These are phyloP conservation scores for Zosterops hypoxanthus DNA, from an alignment of 2,113 vertebrate genomes.

Conservation along the genomic window DNA sequence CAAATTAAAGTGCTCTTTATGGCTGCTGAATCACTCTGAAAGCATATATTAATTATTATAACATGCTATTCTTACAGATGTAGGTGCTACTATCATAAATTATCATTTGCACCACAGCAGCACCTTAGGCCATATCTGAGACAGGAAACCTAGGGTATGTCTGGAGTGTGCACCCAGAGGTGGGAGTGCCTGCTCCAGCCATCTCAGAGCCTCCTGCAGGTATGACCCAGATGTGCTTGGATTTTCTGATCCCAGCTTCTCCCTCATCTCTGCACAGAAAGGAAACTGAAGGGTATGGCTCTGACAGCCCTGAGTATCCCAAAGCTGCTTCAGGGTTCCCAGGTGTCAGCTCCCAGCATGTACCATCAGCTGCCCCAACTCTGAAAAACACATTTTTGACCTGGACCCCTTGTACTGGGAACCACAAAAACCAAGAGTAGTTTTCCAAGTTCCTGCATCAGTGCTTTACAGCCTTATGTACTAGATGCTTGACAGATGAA, in stretches of 20 bases:
- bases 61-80: not conserved
- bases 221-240: not conserved
- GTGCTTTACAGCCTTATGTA: not conserved
- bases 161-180: not conserved
- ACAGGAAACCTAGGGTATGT: not conserved
- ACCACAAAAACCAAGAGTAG: not conserved
- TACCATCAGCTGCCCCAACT: not conserved
- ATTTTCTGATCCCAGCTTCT: not conserved
- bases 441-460: not conserved
- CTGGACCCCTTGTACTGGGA: not conserved
- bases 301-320: not conserved
- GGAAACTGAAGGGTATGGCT: not conserved
- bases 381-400: not conserved
- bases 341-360: rapidly evolving
- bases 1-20: slow-evolving; percentile 15
- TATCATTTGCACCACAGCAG: not conserved
- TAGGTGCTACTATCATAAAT: not conserved
- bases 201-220: not conserved
- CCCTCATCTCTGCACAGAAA: not conserved
- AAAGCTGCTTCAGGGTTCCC: not conserved
- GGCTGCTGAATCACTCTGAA: not conserved
- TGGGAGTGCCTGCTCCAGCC: not conserved
- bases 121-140: not conserved
- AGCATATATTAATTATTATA: slow-evolving; percentile 11
- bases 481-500: not conserved